A percentile compares a stretch with the other conserved stretches of the same genome.
Evolutionary conservation across 2,797 vertebrate species (phyloP).

Genomic region (Eidolon dupreanum): DNA sequence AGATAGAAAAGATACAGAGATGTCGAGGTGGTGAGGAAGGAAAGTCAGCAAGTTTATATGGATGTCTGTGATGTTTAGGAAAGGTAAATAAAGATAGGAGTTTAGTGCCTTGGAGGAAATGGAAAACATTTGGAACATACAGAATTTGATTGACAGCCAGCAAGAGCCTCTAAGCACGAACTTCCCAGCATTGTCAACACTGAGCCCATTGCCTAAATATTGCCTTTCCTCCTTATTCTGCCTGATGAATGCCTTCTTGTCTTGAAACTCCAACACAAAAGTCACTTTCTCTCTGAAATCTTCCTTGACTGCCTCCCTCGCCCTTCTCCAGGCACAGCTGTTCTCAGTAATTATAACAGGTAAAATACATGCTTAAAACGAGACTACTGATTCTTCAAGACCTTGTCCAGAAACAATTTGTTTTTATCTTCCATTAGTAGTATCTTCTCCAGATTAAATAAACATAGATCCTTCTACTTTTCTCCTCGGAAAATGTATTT

Average conservation of each 20-base stretch:
- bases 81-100: neutral
- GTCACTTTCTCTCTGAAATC: neutral
- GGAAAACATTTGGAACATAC: neutral
- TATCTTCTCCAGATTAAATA: conserved; percentile 8
- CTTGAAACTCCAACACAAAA: conserved; percentile 8
- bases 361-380: neutral
- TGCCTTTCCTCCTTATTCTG: neutral
- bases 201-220: neutral
- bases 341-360: conserved; percentile 27
- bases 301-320: neutral
- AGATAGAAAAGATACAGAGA: neutral
- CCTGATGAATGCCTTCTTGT: neutral
- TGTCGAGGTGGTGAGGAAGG: neutral
- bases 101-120: neutral
- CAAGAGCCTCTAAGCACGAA: neutral
- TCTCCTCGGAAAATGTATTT: conserved; percentile 36
- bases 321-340: neutral
- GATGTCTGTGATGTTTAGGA: neutral
- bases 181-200: neutral
- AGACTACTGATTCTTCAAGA: neutral
- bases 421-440: neutral
- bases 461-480: neutral
- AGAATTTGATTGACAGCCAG: neutral
- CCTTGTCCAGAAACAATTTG: neutral
- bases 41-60: neutral